Evolutionary conservation across 2,888 invertebrate genomes (phyloP).

Genomic region (Seladonia tumulorum): DNA sequence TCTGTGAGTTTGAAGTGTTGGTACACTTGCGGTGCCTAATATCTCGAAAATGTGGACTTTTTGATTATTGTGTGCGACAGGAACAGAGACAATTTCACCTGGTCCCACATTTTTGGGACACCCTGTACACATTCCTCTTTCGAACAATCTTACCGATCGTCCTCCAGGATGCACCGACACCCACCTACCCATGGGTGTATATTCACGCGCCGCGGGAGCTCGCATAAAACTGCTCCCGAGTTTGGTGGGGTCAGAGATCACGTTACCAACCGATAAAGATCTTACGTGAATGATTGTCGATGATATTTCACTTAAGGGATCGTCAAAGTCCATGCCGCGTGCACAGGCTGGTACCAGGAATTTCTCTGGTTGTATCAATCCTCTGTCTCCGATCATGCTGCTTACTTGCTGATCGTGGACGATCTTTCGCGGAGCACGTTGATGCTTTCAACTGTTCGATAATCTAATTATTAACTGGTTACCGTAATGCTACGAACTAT

Average conservation of each 20-base stretch:
- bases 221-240: conserved; percentile 80
- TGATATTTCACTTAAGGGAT: conserved; percentile 80
- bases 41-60: neutral
- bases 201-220: conserved; percentile 76
- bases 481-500: too few species aligned
- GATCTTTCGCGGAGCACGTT: neutral
- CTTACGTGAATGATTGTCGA: conserved; percentile 76
- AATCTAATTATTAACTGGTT: neutral
- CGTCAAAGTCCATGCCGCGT: conserved; percentile 69
- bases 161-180: conserved; percentile 44
- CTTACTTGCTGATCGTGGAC: neutral
- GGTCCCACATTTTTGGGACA: neutral
- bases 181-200: conserved; percentile 63
- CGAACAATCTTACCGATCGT: conserved; percentile 70
- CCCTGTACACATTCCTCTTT: conserved; percentile 75
- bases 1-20: too few species aligned
- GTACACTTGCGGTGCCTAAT: too few species aligned
- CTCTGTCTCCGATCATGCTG: conserved; percentile 13
- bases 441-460: neutral
- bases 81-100: neutral
- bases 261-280: conserved; percentile 78
- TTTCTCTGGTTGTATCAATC: conserved; percentile 41
- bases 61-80: neutral
- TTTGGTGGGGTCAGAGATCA: conserved; percentile 80
- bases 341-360: conserved; percentile 33